A percentile compares a stretch with the other conserved stretches of the same genome.
Conservation (phyloP, 2,113 vertebrate species). For the Junco hyemalis region DNA sequence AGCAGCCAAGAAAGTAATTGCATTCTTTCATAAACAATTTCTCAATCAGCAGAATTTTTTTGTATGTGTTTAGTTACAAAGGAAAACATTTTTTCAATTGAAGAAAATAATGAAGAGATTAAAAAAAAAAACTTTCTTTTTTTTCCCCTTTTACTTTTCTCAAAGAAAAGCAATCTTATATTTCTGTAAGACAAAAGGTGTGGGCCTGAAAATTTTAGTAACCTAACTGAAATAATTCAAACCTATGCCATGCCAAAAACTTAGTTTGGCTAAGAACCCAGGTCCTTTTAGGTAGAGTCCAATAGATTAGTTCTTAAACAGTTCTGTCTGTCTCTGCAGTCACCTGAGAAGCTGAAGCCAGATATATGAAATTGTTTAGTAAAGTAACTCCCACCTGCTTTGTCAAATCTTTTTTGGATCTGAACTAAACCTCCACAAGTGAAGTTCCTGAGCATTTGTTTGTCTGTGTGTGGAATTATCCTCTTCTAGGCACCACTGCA, state of each 20-base stretch:
- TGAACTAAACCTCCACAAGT: neutral
- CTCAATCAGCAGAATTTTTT: neutral
- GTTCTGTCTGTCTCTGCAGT: neutral
- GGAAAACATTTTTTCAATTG: neutral
- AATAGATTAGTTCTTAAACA: neutral
- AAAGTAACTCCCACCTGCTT: neutral
- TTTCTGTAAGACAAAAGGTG: neutral
- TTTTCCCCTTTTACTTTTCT: neutral
- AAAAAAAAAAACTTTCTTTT: neutral
- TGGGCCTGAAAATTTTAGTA: neutral
- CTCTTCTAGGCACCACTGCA: neutral
- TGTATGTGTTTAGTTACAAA: neutral
- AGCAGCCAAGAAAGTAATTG: constrained; percentile 54
- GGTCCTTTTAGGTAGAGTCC: neutral
- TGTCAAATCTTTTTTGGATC: neutral
- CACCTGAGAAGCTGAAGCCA: neutral
- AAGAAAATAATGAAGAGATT: neutral
- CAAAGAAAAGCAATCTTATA: neutral
- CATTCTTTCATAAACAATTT: constrained; percentile 35
- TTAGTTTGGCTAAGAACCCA: neutral
- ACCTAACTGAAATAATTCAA: neutral
- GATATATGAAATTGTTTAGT: neutral
- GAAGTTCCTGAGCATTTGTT: neutral
- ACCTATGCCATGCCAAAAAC: neutral
- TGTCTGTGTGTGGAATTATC: neutral